phyloP scores from a whole-genome alignment of 2,113 vertebrate genomes.

The Brachirus orientalis region DNA sequence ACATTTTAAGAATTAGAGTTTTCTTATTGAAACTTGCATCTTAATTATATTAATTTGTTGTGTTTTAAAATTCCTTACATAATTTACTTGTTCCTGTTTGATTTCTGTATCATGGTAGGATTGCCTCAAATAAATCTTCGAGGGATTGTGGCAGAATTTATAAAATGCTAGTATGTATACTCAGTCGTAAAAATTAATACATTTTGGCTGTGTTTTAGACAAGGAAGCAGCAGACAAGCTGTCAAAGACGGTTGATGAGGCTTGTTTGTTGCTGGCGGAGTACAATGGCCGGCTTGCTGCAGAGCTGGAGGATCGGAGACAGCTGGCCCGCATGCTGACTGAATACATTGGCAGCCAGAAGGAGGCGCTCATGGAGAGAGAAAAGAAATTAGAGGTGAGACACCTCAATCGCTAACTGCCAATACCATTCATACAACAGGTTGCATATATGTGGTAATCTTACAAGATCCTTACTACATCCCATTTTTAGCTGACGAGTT shows the following conservation, averaged over 20 bases:
- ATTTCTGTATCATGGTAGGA: background rate
- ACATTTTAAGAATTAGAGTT: background rate
- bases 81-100: background rate
- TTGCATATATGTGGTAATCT: no score
- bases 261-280: constrained; percentile 94
- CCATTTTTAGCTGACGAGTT: no score
- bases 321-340: constrained; percentile 96
- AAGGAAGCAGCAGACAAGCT: constrained; percentile 96
- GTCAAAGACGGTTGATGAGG: constrained; percentile 97
- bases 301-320: constrained; percentile 95
- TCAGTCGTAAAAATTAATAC: background rate
- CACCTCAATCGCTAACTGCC: background rate
- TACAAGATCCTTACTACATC: no score
- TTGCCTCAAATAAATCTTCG: background rate
- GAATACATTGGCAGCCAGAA: constrained; percentile 97
- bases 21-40: background rate
- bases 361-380: constrained; percentile 91
- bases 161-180: no score
- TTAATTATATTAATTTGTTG: background rate
- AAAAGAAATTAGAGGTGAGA: constrained; percentile 95
- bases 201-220: constrained; percentile 76
- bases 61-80: background rate
- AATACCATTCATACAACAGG: no score
- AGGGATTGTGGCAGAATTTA: background rate
- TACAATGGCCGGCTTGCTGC: constrained; percentile 97